Evolutionary conservation across 2,113 vertebrate species (phyloP), one percentile per base, ranked within the genome.

Genomic region (Canis aureus): DNA sequence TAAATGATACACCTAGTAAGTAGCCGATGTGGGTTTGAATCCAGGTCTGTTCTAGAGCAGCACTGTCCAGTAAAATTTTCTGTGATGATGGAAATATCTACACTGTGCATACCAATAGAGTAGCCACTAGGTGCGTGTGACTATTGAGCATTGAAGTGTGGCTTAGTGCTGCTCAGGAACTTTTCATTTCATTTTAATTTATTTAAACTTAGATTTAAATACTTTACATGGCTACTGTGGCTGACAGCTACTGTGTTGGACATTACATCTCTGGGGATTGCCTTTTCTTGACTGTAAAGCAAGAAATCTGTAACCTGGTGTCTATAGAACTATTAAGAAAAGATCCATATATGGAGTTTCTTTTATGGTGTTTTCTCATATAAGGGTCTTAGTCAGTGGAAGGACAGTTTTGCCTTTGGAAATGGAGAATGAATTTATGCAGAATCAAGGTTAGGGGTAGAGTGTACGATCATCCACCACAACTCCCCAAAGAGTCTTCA

Each of bases 281-380:
- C 80, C 59, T 91, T 93, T 96, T 90, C 79, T 88, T 94, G 92
- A 88, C 38, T 87, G 6, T 93, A 88, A 83, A 89, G 38, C 59
- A 89, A 89, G 53, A 38, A 62, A 82, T 83, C 55, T 82, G 12
- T 80, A 89, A 74, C n/a, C 66, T 90, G 62, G 19, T 79, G 0
- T 71, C 29, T 11, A 25, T 62, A 53, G 38, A 87, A 67, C 8
- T 74, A 35, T 69, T 95, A 90, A 97, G 13, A 96, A 57, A 91
- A 69, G 22, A 85, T 59, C 66, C 32, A 66, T 91, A 43, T 76
- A 55, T 90, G 11, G 2, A 4, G 25, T 86, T 69, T 82, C 7
- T 89, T 94, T 69, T 79, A 62, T 62, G 85, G 23, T 81, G 15
- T 92, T 97, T 95, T 97, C 83, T 92, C 53, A 66, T 67, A n/a